Evolutionary conservation across 2,113 vertebrate species (phyloP), one percentile per base, ranked within the genome.

Genomic region (Mesocricetus auratus): DNA sequence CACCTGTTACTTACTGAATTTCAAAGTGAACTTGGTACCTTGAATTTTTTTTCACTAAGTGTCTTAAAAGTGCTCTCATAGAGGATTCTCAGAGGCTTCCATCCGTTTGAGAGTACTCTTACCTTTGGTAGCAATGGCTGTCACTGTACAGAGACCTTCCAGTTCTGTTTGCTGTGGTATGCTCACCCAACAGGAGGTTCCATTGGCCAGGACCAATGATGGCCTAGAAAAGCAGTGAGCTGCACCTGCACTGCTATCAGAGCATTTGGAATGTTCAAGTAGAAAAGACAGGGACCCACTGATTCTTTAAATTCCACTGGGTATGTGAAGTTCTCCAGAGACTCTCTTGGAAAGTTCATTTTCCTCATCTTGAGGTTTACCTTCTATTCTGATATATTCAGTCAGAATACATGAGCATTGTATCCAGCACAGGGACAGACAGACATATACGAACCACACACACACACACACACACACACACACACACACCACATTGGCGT

Each of bases 1-100:
- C 26, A 45, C 42, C 56, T 24, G n/a, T 42, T 77, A 66, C 47
- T 91, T 85, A 77, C 33, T 62, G 69, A 89, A 93, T 85, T 71
- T 92, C 79, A 94, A 11, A 74, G 66, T 78, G 81, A 53, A 85
- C 45, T n/a, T 31, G 2, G 7, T 21, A 62, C 39, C 7, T 33
- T 39, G 71, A 10, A 29, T 39, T 36, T 82, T 81, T 79, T 69
- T 81, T 81, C 31, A 2, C 22, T 64, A 42, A 56, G 45, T 50
- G 53, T 78, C 9, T 5, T 66, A 21, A 21, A 17, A 10, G 62
- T 31, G 13, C 5, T 12, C 12, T 73, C 19, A 47, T 1, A 33
- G 21, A 26, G 24, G 11, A 2, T 71, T 22, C 12, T 73, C 47
- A 0, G 5, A 17, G 17, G 16, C 39, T 62, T 66, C 45, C 1